phyloP scores from a whole-genome alignment of 2,797 vertebrate species.

The Falco biarmicus region DNA sequence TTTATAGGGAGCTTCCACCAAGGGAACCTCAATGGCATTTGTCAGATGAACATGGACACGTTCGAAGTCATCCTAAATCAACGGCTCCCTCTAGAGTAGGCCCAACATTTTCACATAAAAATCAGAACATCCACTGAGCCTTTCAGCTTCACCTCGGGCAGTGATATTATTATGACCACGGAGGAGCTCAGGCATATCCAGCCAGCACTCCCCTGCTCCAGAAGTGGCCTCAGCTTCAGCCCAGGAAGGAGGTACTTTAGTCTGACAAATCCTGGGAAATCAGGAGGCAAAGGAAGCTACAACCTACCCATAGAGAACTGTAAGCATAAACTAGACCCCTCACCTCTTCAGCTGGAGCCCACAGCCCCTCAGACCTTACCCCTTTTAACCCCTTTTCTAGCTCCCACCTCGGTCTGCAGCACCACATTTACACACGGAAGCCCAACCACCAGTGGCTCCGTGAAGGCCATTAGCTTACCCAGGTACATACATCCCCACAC shows the following conservation, averaged over 20 bases:
- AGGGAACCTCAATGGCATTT: not conserved
- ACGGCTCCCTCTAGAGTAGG: not conserved
- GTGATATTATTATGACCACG: fast-evolving
- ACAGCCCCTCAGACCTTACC: no score
- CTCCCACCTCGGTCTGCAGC: not conserved
- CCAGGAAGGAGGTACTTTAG: not conserved
- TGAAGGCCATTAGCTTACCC: not conserved
- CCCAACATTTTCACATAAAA: not conserved
- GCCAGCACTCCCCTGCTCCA: not conserved
- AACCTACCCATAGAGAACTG: not conserved
- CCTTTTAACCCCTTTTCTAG: not conserved
- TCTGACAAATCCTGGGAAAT: not conserved
- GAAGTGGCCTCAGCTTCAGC: not conserved
- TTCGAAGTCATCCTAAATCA: not conserved
- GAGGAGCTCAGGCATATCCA: not conserved
- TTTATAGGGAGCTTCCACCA: not conserved
- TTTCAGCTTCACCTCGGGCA: not conserved
- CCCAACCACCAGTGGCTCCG: not conserved
- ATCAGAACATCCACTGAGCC: fast-evolving
- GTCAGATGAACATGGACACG: fast-evolving
- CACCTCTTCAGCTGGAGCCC: not conserved
- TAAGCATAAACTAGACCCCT: not conserved
- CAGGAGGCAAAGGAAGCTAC: not conserved
- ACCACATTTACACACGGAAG: not conserved
- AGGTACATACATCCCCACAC: fast-evolving